These are phyloP conservation scores for Martes martes DNA, from an alignment of 2,113 vertebrate genomes.

Conservation along the genomic window DNA sequence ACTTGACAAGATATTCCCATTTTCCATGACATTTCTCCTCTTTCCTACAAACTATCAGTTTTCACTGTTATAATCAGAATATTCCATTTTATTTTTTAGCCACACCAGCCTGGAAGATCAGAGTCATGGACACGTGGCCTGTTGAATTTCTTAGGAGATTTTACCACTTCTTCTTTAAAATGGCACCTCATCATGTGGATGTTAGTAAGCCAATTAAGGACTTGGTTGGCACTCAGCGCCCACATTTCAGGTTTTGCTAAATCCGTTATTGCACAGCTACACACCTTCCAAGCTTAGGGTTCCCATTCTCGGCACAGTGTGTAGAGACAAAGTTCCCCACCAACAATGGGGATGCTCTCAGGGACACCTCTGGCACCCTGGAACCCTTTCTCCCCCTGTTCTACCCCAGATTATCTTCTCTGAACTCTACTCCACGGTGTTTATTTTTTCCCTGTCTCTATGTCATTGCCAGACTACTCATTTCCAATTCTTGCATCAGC, in stretches of 20 bases:
- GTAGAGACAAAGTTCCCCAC: neutral
- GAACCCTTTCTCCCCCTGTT: neutral
- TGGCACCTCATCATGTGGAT: neutral
- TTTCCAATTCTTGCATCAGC: neutral
- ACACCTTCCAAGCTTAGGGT: neutral
- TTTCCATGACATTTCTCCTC: neutral
- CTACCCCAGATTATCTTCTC: neutral
- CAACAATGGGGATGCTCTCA: neutral
- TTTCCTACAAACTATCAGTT: neutral
- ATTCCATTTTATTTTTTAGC: neutral
- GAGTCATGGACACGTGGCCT: neutral
- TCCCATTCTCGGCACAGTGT: neutral
- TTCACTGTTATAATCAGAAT: neutral
- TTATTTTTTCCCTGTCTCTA: neutral
- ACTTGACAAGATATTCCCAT: neutral
- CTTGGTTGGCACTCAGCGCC: neutral
- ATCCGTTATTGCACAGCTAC: neutral
- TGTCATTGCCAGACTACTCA: neutral
- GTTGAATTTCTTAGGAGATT: neutral
- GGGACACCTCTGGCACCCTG: neutral
- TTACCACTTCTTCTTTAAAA: neutral
- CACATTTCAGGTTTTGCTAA: neutral
- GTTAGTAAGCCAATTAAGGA: neutral
- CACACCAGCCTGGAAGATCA: neutral
- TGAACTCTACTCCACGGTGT: neutral